Conservation (phyloP, 1,140 invertebrate species). For the Gonioctena quinquepunctata region DNA sequence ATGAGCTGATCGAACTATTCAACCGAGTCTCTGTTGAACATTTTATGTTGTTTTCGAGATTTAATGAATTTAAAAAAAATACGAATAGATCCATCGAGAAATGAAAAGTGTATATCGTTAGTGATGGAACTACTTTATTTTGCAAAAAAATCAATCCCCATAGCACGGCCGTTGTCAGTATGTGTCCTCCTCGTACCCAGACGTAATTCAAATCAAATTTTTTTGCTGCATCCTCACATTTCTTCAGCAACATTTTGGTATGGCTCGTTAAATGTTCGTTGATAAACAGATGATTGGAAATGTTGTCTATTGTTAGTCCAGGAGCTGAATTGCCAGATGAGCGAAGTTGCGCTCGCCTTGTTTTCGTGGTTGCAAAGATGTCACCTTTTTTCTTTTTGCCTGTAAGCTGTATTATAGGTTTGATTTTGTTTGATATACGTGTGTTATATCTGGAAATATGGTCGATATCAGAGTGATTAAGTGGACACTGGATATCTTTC, state of each 20-base stretch:
- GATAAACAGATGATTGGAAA: no score
- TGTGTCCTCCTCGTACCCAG: background rate
- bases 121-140: background rate
- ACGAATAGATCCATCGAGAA: background rate
- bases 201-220: background rate
- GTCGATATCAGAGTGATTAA: background rate
- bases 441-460: no score
- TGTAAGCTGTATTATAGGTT: no score
- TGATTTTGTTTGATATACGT: no score
- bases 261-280: no score
- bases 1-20: background rate
- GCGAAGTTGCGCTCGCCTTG: no score
- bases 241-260: background rate
- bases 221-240: background rate
- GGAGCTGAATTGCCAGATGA: no score
- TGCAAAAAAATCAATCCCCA: no score
- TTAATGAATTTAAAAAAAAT: background rate
- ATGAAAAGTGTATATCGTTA: background rate
- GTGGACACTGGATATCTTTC: background rate
- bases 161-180: background rate
- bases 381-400: no score
- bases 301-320: no score
- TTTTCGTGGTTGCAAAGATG: no score
- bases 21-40: background rate
- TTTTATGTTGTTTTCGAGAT: background rate